A percentile compares a stretch with the other conserved stretches of the same genome.
These are phyloP conservation scores for Propithecus perrieri DNA, from an alignment of 2,797 vertebrate genomes.

Conservation along the genomic window DNA sequence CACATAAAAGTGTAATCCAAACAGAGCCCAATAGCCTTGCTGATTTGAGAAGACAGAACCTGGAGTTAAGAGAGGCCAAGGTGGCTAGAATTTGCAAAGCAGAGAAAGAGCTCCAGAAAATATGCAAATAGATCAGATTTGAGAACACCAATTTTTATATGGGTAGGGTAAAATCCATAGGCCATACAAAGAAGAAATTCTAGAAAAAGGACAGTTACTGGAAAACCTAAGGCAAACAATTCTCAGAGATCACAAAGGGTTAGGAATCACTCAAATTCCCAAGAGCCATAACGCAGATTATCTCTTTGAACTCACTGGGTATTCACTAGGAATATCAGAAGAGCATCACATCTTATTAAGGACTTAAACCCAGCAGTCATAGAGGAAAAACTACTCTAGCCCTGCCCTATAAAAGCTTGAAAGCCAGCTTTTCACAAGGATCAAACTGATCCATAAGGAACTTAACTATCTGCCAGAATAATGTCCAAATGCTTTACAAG, in stretches of 20 bases:
- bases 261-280: not conserved
- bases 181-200: constrained; percentile 31
- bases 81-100: not conserved
- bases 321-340: not conserved
- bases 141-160: not conserved
- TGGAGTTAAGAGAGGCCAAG: not conserved
- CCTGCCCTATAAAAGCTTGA: not conserved
- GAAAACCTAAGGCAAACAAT: not conserved
- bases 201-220: not conserved
- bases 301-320: not conserved
- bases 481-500: not conserved
- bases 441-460: not conserved
- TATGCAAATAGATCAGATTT: not conserved
- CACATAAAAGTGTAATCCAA: not conserved
- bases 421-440: constrained; percentile 1
- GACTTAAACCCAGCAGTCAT: not conserved
- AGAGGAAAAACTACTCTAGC: not conserved
- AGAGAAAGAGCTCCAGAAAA: constrained; percentile 7
- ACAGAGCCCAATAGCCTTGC: not conserved
- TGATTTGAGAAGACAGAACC: not conserved
- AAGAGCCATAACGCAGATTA: not conserved
- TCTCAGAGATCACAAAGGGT: not conserved
- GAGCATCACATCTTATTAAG: not conserved
- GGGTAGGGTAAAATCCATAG: not conserved
- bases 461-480: not conserved